These are phyloP conservation scores for Lasioglossum morio DNA, from an alignment of 2,888 invertebrate species.

Conservation along the genomic window DNA sequence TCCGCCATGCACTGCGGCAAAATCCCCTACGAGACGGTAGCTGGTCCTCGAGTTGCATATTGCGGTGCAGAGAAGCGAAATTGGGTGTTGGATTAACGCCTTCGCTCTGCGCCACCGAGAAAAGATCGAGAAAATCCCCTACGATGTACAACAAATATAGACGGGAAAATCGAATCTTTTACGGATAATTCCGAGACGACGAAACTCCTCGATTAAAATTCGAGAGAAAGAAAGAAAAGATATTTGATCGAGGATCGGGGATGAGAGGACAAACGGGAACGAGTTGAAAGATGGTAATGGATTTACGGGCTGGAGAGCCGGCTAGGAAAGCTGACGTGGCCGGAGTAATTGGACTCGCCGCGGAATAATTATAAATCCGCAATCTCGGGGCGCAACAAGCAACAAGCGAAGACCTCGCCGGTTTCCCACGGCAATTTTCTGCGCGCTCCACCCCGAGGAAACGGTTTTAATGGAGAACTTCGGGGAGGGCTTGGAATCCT, in stretches of 20 bases:
- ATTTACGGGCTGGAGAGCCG: background rate
- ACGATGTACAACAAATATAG: background rate
- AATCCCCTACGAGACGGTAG: background rate
- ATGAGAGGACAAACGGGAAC: background rate
- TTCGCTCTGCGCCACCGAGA: background rate
- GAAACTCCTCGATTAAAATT: background rate
- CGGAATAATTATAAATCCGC: conserved; percentile 8
- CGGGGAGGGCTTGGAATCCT: background rate
- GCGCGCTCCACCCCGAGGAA: background rate
- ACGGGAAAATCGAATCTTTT: background rate
- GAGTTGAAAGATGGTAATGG: background rate
- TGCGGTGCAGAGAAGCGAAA: background rate
- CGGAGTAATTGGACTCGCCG: background rate
- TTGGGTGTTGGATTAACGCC: conserved; percentile 4
- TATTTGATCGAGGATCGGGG: background rate
- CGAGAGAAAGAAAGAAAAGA: background rate
- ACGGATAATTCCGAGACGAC: background rate
- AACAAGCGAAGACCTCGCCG: background rate
- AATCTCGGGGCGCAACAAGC: conserved; percentile 5
- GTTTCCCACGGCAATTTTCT: conserved; percentile 8
- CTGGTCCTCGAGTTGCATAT: background rate
- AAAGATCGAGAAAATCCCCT: background rate
- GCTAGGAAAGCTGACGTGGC: background rate
- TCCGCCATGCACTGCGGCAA: background rate
- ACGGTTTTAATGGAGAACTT: background rate